Conservation (phyloP, 2,113 vertebrate species). For the Triplophysa rosa region DNA sequence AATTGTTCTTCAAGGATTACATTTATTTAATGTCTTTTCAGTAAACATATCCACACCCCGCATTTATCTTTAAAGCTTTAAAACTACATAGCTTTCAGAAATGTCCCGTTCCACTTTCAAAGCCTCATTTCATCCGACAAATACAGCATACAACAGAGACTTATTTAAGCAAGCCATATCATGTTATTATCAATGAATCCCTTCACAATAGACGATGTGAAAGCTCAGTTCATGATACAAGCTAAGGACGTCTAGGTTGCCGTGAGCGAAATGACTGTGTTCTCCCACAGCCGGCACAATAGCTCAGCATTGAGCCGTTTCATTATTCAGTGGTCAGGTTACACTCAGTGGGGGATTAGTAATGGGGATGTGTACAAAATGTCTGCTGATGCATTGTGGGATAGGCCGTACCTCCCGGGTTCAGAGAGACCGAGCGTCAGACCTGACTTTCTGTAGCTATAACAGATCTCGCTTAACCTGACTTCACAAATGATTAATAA, state of each 20-base stretch:
- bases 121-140: conserved; percentile 7
- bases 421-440: conserved; percentile 47
- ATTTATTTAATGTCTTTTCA: not conserved
- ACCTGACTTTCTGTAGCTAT: conserved; percentile 27
- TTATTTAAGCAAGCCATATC: conserved; percentile 44
- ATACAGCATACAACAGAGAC: conserved; percentile 23
- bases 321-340: conserved; percentile 55
- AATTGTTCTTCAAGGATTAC: not conserved
- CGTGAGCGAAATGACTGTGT: conserved; percentile 23
- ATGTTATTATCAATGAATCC: conserved; percentile 46
- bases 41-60: conserved; percentile 15
- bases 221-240: conserved; percentile 43
- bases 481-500: conserved; percentile 46
- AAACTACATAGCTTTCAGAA: not conserved
- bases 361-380: conserved; percentile 54
- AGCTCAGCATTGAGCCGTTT: conserved; percentile 44
- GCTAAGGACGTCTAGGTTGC: conserved; percentile 42
- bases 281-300: conserved; percentile 43
- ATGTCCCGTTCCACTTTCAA: not conserved
- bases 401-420: conserved; percentile 44
- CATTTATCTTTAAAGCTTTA: conserved; percentile 8
- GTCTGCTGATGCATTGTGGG: conserved; percentile 47
- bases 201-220: conserved; percentile 47
- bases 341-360: conserved; percentile 53
- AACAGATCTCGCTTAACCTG: conserved; percentile 49